These are phyloP conservation scores for Oreochromis tanganicae DNA, from an alignment of 2,113 vertebrate genomes.

Conservation along the genomic window DNA sequence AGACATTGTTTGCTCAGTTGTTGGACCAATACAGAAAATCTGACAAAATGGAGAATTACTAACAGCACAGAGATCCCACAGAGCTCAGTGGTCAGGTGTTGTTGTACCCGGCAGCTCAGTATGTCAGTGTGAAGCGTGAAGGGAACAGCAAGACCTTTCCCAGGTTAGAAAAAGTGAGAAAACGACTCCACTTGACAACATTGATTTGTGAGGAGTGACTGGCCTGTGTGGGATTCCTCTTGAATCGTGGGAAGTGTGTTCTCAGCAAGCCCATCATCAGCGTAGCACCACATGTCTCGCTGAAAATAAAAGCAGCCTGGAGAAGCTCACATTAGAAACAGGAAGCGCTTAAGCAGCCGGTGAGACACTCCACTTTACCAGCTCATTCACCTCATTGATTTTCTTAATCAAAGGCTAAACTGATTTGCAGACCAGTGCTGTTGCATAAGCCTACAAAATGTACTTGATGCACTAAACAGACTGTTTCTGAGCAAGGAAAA, in stretches of 20 bases:
- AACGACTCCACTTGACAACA: neutral
- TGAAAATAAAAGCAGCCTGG: neutral
- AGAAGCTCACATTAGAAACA: neutral
- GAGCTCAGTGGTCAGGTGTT: neutral
- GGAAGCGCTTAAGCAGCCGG: neutral
- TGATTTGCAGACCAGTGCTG: neutral
- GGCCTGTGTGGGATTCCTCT: neutral
- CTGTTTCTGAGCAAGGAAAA: neutral
- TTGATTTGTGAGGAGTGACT: neutral
- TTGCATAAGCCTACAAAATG: neutral
- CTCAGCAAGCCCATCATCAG: neutral
- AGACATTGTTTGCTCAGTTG: neutral
- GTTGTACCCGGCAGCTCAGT: neutral
- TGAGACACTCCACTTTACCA: slow-evolving; percentile 4
- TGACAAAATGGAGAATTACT: neutral
- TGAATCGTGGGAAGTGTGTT: neutral
- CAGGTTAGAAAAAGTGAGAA: neutral
- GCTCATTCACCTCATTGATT: slow-evolving; percentile 32
- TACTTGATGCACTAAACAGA: neutral
- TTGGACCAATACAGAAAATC: neutral
- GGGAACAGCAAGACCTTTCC: neutral
- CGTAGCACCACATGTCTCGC: neutral
- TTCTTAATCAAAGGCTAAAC: slow-evolving; percentile 38
- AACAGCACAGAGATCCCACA: neutral
- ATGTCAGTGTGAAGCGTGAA: neutral